Evolutionary conservation across 2,888 invertebrate genomes (phyloP).

Genomic region (Drosophila anceps): DNA sequence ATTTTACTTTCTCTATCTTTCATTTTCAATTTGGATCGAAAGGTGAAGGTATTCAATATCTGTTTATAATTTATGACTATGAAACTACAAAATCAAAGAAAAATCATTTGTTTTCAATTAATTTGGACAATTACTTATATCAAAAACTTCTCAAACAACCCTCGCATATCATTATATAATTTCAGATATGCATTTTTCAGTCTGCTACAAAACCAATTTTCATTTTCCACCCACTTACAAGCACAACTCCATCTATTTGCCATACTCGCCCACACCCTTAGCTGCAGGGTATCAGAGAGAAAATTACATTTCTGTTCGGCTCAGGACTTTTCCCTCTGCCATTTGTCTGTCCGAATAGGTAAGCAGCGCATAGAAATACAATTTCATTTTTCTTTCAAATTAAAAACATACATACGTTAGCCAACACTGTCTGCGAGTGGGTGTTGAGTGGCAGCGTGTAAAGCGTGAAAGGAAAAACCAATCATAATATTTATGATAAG

Average conservation of each 20-base stretch:
- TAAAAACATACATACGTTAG: neutral
- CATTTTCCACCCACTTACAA: slow-evolving; percentile 1
- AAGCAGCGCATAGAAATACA: slow-evolving; percentile 71
- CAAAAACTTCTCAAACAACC: neutral
- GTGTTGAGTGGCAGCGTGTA: neutral
- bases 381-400: slow-evolving; percentile 50
- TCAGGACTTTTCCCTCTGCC: neutral
- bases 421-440: slow-evolving; percentile 10
- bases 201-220: neutral
- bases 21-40: neutral
- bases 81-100: too few species aligned
- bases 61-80: too few species aligned
- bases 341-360: slow-evolving; percentile 58
- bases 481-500: slow-evolving; percentile 74
- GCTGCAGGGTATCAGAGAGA: slow-evolving; percentile 22
- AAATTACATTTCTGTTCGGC: slow-evolving; percentile 70
- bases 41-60: too few species aligned
- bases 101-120: neutral
- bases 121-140: neutral
- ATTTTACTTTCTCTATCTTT: neutral
- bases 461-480: slow-evolving; percentile 45
- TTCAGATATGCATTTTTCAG: neutral
- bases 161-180: neutral
- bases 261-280: neutral
- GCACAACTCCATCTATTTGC: slow-evolving; percentile 21